A percentile compares a stretch with the other conserved stretches of the same genome.
phyloP scores from a whole-genome alignment of 2,888 invertebrate genomes.

The Hyposoter didymator region DNA sequence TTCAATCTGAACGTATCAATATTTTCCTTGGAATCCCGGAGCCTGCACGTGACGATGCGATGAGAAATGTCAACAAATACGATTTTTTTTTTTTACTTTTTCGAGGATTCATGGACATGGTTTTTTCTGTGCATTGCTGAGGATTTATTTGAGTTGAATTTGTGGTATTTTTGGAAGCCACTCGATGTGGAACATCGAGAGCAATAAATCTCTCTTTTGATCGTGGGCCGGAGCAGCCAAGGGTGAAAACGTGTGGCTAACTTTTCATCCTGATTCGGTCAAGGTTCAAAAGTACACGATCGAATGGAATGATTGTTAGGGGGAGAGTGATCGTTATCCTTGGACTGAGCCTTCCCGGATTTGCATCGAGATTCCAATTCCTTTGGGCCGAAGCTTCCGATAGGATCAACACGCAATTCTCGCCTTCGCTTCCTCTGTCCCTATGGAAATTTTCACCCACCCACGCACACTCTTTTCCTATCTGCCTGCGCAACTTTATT shows the following conservation, averaged over 20 bases:
- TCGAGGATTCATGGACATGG: background rate
- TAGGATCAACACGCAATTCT: slow-evolving; percentile 66
- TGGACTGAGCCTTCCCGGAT: slow-evolving; percentile 56
- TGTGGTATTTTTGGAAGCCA: background rate
- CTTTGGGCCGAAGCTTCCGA: slow-evolving; percentile 53
- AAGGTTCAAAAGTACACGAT: slow-evolving; percentile 61
- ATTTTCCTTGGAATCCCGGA: background rate
- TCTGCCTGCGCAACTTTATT: background rate
- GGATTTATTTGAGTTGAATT: background rate
- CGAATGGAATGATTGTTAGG: slow-evolving; percentile 44
- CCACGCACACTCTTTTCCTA: background rate
- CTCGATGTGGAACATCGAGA: background rate
- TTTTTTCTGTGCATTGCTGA: background rate
- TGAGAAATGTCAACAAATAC: background rate
- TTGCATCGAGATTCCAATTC: slow-evolving; percentile 65
- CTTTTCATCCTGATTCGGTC: slow-evolving; percentile 64
- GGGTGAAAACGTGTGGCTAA: slow-evolving; percentile 36
- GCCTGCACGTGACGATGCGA: background rate
- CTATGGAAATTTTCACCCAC: slow-evolving; percentile 32
- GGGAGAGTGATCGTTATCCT: slow-evolving; percentile 65
- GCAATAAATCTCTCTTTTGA: slow-evolving; percentile 51
- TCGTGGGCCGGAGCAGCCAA: background rate
- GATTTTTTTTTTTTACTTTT: slow-evolving; percentile 10
- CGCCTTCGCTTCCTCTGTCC: slow-evolving; percentile 2
- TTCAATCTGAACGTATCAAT: background rate